Base-by-base conservation (phyloP, 2,113 vertebrate genomes). In the Acanthochromis polyacanthus region DNA sequence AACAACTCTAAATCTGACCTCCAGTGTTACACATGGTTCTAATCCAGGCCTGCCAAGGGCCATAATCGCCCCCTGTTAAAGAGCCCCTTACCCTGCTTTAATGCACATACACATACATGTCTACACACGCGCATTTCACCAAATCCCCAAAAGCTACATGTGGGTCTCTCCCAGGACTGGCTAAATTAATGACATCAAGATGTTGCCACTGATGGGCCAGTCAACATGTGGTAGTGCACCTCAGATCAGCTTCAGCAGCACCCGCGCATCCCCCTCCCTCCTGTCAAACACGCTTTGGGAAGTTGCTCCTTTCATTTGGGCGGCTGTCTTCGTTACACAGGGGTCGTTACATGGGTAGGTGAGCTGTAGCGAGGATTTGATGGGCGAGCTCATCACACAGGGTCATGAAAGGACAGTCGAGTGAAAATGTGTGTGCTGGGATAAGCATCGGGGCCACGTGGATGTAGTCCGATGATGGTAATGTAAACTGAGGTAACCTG, bases 101-200 rank as follows among this genome's bases (percentile, higher is more conserved):
- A 64, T 32, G 81, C 40, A 43, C 40, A 43, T 32, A 82, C 40
- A 43, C 40, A 43, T 15, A 74, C 67, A 62, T 7, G 51, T 40
- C 23, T 58, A 75, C 62, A 59, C 43, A 76, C 76, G 73, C 73
- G 67, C 60, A 74, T 77, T 91, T 94, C 93, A 94, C 64, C 95
- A 94, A 94, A 94, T 94, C 95, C 95, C 95, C 95, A 56, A 73
- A 92, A 83, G 94, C 95, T 95, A 94, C 94, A 96, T 95, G 95
- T 94, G 93, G 93, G 89, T 96, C 96, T 96, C 95, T 96, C 95
- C 95, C 94, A 93, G 91, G 94, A 96, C 96, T 92, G 94, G 91
- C 94, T 95, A 97, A 93, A 98, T 97, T 99, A 99, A 99, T 97
- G 95, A 96, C 93, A 95, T 95, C 97, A 99, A 99, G 97, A 98